Evolutionary conservation across 1,140 invertebrate genomes (phyloP).

Genomic region (Coptotermes formosanus): DNA sequence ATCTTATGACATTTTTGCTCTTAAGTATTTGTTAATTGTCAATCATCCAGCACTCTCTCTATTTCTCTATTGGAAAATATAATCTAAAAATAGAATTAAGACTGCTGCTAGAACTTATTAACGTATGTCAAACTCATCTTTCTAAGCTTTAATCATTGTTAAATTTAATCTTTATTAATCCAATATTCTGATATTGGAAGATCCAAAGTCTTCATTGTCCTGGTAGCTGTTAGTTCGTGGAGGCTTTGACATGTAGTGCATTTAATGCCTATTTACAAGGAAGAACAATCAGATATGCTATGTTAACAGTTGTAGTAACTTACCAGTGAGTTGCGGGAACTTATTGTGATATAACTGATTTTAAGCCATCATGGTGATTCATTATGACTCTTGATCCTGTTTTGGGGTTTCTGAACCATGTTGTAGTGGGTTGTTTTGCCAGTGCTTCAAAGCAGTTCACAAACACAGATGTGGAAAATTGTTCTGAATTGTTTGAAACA

Average conservation of each 20-base stretch:
- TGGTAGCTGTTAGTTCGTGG: slow-evolving; percentile 4
- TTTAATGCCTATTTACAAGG: neutral
- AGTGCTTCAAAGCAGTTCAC: too few species aligned
- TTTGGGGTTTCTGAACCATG: too few species aligned
- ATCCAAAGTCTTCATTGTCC: slow-evolving; percentile 26
- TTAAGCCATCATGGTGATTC: too few species aligned
- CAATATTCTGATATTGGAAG: slow-evolving; percentile 21
- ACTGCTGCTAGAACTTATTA: neutral
- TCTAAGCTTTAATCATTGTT: slow-evolving; percentile 26
- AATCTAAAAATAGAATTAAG: slow-evolving; percentile 15
- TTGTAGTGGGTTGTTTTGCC: too few species aligned
- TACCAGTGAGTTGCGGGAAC: neutral
- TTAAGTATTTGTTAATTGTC: neutral
- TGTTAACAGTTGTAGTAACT: slow-evolving; percentile 4
- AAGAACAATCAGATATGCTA: slow-evolving; percentile 15
- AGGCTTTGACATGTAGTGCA: neutral
- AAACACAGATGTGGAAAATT: too few species aligned
- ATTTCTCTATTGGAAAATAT: slow-evolving; percentile 18
- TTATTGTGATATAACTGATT: too few species aligned
- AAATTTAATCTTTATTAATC: neutral
- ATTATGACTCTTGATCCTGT: too few species aligned
- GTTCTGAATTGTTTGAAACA: too few species aligned
- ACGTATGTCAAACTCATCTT: slow-evolving; percentile 18
- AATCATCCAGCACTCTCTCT: slow-evolving; percentile 8
- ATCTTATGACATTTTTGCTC: neutral